phyloP scores from a whole-genome alignment of 2,888 invertebrate genomes.

The Chesias legatella region DNA sequence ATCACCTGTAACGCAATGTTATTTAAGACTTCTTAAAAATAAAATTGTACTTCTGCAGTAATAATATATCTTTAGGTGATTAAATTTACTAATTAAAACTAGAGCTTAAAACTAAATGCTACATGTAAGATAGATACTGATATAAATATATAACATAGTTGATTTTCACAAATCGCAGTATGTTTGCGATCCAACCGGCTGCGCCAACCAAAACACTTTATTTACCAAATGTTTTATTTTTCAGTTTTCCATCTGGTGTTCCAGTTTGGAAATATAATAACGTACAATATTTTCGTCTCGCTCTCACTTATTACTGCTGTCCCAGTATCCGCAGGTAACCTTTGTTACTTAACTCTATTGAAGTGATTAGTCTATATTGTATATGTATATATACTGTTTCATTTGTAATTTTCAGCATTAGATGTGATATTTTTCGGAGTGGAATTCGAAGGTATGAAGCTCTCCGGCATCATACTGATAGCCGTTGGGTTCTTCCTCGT shows the following conservation, averaged over 20 bases:
- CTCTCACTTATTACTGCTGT: slow-evolving; percentile 96
- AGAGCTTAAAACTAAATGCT: too few species aligned
- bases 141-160: too few species aligned
- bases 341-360: too few species aligned
- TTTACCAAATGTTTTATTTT: slow-evolving; percentile 30
- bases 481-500: slow-evolving; percentile 95
- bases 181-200: neutral
- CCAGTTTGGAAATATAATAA: slow-evolving; percentile 95
- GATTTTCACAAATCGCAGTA: too few species aligned
- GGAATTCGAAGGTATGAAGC: slow-evolving; percentile 95
- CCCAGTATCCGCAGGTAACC: slow-evolving; percentile 94
- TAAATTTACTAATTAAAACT: too few species aligned
- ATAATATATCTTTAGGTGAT: too few species aligned
- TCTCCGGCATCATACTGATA: slow-evolving; percentile 95
- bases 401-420: slow-evolving; percentile 81
- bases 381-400: neutral
- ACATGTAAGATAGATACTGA: too few species aligned
- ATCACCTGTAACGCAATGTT: too few species aligned
- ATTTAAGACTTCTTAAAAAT: too few species aligned
- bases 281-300: slow-evolving; percentile 96
- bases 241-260: slow-evolving; percentile 94
- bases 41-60: too few species aligned
- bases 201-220: neutral
- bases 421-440: slow-evolving; percentile 92
- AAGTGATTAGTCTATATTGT: too few species aligned